Conservation (phyloP, 2,113 vertebrate species). For the Engraulis encrasicolus region DNA sequence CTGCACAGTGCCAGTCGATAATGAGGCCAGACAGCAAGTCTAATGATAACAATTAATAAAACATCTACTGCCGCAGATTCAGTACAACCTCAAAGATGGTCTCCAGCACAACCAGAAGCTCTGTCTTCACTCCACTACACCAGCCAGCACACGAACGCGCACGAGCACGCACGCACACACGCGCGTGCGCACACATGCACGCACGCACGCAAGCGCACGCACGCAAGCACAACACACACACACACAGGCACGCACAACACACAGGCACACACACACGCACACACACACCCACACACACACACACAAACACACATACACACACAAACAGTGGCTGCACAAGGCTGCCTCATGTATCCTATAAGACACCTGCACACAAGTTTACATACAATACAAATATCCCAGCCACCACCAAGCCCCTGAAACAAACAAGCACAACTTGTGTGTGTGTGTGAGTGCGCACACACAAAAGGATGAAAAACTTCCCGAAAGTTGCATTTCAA, state of each 20-base stretch:
- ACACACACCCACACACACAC: too few species aligned
- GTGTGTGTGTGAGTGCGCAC: too few species aligned
- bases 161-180: constrained; percentile 15
- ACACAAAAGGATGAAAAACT: too few species aligned
- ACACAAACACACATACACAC: too few species aligned
- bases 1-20: neutral
- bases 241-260: too few species aligned
- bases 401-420: too few species aligned
- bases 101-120: neutral
- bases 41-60: constrained; percentile 40
- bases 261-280: too few species aligned
- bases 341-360: neutral
- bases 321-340: too few species aligned
- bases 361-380: neutral
- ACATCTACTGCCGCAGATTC: constrained; percentile 33
- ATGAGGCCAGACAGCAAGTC: constrained; percentile 27
- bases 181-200: neutral
- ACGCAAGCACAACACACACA: too few species aligned
- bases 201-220: neutral
- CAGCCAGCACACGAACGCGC: neutral
- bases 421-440: too few species aligned
- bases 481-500: too few species aligned
- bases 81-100: neutral
- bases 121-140: constrained; percentile 15
- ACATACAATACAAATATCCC: too few species aligned